phyloP scores from a whole-genome alignment of 1,140 invertebrate genomes.

The Zaprionus vittiger region DNA sequence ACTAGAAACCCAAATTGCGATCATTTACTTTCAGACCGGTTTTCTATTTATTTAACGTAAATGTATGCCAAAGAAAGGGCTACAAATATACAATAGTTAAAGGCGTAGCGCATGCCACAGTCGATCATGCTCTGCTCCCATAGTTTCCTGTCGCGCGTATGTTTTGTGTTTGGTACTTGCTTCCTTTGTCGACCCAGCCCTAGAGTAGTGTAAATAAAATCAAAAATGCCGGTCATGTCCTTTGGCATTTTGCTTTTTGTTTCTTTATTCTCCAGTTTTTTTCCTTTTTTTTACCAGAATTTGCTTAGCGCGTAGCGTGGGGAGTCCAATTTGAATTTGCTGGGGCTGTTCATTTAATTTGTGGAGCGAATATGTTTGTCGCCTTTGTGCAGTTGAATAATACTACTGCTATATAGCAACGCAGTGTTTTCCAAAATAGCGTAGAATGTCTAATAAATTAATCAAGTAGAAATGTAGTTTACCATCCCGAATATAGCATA shows the following conservation, averaged over 20 bases:
- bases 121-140: not conserved
- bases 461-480: too few species aligned
- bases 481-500: too few species aligned
- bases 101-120: not conserved
- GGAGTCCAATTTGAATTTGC: slow-evolving; percentile 17
- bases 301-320: not conserved
- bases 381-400: not conserved
- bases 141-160: not conserved
- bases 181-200: not conserved
- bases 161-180: not conserved
- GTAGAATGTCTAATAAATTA: too few species aligned
- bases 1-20: not conserved
- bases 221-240: slow-evolving; percentile 61
- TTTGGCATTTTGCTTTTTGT: slow-evolving; percentile 59
- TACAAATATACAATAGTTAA: too few species aligned
- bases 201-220: slow-evolving; percentile 54
- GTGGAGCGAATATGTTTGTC: slow-evolving; percentile 2
- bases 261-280: not conserved
- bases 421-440: not conserved
- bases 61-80: too few species aligned
- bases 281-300: not conserved
- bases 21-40: not conserved
- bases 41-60: too few species aligned
- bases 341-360: slow-evolving; percentile 54
- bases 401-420: not conserved